phyloP scores from a whole-genome alignment of 2,888 invertebrate species.

The Cheilosia scutellata region DNA sequence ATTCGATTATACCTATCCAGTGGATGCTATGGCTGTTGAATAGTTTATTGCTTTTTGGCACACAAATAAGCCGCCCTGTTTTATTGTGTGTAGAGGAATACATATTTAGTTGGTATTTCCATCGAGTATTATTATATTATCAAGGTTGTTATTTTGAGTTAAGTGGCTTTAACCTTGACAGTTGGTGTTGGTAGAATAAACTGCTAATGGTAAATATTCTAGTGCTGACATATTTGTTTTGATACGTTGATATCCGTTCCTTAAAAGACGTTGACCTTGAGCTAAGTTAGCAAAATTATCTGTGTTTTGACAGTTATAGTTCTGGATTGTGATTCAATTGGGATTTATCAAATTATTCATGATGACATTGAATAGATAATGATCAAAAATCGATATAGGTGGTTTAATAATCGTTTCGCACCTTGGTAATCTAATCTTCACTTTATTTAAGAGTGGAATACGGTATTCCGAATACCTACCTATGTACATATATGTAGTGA shows the following conservation, averaged over 20 bases:
- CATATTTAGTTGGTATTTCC: neutral
- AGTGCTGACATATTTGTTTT: conserved; percentile 7
- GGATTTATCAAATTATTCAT: neutral
- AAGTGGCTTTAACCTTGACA: conserved; percentile 16
- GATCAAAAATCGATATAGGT: neutral
- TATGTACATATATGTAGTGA: neutral
- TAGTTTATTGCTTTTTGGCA: conserved; percentile 9
- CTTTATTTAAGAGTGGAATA: neutral
- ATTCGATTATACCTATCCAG: neutral
- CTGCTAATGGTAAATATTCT: neutral
- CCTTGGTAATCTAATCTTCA: neutral
- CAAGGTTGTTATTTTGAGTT: neutral
- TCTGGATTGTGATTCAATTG: neutral
- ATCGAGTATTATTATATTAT: neutral
- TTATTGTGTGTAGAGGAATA: neutral
- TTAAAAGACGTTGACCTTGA: conserved; percentile 7
- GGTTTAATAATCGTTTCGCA: neutral
- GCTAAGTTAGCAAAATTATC: neutral
- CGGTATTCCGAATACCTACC: too few relatives aligned
- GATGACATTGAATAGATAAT: neutral
- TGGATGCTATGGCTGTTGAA: neutral
- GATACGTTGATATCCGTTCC: conserved; percentile 5
- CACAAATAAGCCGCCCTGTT: neutral
- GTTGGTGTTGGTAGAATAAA: neutral
- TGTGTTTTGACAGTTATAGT: neutral